Base-by-base conservation (phyloP, 2,888 invertebrate species). In the Pseudanteris insignis region DNA sequence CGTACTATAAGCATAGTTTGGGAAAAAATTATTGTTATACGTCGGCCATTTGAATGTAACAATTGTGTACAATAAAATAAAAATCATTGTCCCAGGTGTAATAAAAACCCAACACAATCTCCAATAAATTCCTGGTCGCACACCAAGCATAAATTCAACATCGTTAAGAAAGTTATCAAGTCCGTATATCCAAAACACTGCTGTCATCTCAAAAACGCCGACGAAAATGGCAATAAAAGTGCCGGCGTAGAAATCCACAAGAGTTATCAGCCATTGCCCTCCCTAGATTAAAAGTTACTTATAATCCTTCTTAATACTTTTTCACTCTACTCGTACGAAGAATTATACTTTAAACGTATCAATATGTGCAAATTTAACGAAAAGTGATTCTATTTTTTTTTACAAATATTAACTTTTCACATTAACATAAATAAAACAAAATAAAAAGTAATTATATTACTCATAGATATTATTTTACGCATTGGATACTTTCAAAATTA, bases 101-200 rank as follows among this genome's bases (percentile, higher is more conserved):
- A 91, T 76, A 6, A 91, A 32, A 0, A 86, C 85, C 93, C 93
- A 94, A 65, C 91, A 91, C 18, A 89, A 66, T 58, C 91, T 84
- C 92, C 92, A 93, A 75, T 91, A 93, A 24, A 86, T 69, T 77
- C 87, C 84, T 0, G 88, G 85, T 75, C 86, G 86, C 14, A 82
- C 83, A 10, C 87, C 86, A 67, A 90, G 79, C 93, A 93, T 93
- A 75, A 88, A 93, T 76, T 92, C 90, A 25, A 91, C 81, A 72
- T 94, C 93, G 40, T 84, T 81, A 66, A 88, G 85, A 59, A 90
- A 81, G 50, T 88, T 86, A 65, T 85, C 83, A 18, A 88, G 76
- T 13, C 91, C 90, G 72, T 92, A 92, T 40, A 91, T 84, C 88
- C 89, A 92, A 48, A 87, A 85, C 4, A 92, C 78, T 0, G 88